Evolutionary conservation across 2,888 invertebrate genomes (phyloP).

Genomic region (Caenorhabditis auriculariae): DNA sequence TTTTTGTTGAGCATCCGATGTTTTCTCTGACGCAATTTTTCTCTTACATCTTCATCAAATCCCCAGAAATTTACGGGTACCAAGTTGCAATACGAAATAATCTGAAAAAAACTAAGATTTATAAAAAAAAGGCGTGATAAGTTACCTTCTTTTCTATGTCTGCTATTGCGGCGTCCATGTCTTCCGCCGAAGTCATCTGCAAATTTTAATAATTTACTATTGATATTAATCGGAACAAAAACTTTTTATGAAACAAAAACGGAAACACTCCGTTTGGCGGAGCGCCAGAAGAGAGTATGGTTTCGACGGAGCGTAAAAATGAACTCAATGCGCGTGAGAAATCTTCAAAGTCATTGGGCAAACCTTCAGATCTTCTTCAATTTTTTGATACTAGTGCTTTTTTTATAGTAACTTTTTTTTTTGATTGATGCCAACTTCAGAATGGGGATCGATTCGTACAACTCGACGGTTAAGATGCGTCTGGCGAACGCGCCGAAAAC

Average conservation of each 20-base stretch:
- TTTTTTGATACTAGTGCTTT: no score
- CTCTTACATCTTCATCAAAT: conserved; percentile 45
- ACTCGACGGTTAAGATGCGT: conserved; percentile 17
- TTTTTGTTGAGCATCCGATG: conserved; percentile 45
- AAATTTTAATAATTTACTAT: no score
- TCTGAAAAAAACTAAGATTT: conserved; percentile 11
- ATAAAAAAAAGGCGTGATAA: background rate
- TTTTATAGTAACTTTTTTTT: background rate
- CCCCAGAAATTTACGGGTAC: conserved; percentile 47
- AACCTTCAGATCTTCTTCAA: no score
- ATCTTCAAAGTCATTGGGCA: no score
- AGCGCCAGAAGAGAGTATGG: no score
- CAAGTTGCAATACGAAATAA: conserved; percentile 31
- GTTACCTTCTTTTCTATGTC: conserved; percentile 4
- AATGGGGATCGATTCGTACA: conserved; percentile 25
- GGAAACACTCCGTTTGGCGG: no score
- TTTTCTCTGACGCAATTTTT: conserved; percentile 39
- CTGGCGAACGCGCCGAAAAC: conserved; percentile 83
- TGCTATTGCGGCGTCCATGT: conserved; percentile 9
- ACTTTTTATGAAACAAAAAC: no score
- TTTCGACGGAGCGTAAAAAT: no score
- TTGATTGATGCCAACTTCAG: conserved; percentile 13
- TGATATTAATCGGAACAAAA: no score
- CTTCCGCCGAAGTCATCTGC: no score
- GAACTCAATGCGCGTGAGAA: no score